Base-by-base conservation (phyloP, 2,888 invertebrate species). In the Apamea epomidion region DNA sequence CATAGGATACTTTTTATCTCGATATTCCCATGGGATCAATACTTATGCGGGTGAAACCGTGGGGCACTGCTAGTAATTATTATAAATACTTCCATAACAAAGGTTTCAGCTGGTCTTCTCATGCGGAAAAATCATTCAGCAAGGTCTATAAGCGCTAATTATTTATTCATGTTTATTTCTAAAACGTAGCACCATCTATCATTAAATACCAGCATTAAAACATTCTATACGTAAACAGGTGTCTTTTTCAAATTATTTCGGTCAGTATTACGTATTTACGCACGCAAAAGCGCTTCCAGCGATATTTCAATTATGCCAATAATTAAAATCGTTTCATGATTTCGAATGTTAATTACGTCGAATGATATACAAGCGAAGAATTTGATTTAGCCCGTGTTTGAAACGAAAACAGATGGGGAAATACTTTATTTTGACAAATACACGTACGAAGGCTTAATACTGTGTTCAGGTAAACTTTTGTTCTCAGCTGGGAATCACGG, bases 391-490 rank as follows among this genome's bases (percentile, higher is more conserved):
- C 64, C 76, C 80, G 65, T 65, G 80, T 81, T 80, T 78, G 45
- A 74, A 79, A 75, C 60, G 71, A 62, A 76, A 74, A 76, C 32
- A 80, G 69, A 75, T 70, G 74, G 74, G 79, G 77, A 89, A 82
- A 86, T 85, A 88, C 86, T 86, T 87, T 75, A 69, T 82, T 76
- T 81, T 81, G 78, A 71, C 72, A 85, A 89, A 85, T 83, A 86
- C 54, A 80, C 42, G 80, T 80, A 21, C 74, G 81, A 80, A 84
- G 74, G 78, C 29, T 76, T 65, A 68, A 32, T 69, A 84, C 75
- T 91, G 90, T 92, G 92, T 92, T 42, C 93, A 94, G 92, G 89
- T 92, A 87, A 91, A 91, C 86, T 92, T 92, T 92, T 91, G 90
- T 91, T 90, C 58, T 81, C 65, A 68, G 78, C 32, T 74, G 64